phyloP scores from a whole-genome alignment of 2,113 vertebrate species.

The Chloebia gouldiae region DNA sequence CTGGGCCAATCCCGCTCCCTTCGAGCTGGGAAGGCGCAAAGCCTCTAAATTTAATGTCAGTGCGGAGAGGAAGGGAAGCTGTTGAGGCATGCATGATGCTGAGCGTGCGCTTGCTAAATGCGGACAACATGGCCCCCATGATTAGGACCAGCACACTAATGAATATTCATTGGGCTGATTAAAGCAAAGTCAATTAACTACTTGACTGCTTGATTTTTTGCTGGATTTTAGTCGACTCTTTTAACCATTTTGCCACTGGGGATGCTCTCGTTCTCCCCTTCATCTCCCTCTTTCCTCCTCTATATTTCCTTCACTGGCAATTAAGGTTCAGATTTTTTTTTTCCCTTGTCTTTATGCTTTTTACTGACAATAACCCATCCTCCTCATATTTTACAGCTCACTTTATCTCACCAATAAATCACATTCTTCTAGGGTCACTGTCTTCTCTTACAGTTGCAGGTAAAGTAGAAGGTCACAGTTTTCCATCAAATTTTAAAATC shows the following conservation, averaged over 20 bases:
- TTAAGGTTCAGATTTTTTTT: not conserved
- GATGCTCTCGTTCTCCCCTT: constrained; percentile 37
- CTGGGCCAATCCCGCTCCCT: constrained; percentile 94
- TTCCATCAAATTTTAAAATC: constrained; percentile 9
- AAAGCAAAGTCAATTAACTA: constrained; percentile 81
- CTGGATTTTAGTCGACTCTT: constrained; percentile 64
- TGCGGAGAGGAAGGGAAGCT: constrained; percentile 82
- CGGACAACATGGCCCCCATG: constrained; percentile 71
- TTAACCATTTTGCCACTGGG: constrained; percentile 65
- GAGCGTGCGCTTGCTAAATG: constrained; percentile 68
- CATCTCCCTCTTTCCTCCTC: not conserved
- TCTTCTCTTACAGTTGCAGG: not conserved
- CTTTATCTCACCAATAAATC: constrained; percentile 20
- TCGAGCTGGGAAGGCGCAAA: constrained; percentile 83
- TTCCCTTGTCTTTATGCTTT: not conserved
- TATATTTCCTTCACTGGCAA: not conserved
- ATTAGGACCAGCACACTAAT: constrained; percentile 73
- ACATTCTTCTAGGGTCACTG: not conserved
- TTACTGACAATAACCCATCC: not conserved
- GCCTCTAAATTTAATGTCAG: constrained; percentile 85
- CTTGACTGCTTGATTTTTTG: constrained; percentile 74
- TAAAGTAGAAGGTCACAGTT: constrained; percentile 15
- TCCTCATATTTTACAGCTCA: not conserved
- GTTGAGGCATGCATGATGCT: constrained; percentile 83
- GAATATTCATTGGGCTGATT: constrained; percentile 82